phyloP scores from a whole-genome alignment of 2,113 vertebrate genomes.

The Propithecus coquereli region DNA sequence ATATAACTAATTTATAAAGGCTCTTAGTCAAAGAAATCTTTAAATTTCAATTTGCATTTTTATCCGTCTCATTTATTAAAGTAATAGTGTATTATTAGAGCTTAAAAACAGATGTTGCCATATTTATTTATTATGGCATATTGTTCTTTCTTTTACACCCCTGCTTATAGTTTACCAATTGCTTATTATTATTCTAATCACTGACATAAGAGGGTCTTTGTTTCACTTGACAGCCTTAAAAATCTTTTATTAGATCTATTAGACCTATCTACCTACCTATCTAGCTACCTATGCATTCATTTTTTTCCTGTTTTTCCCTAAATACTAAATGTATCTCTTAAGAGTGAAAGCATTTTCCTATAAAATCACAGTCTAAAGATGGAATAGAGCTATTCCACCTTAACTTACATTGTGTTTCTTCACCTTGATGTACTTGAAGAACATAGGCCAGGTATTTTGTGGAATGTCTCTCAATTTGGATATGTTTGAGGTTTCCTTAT shows the following conservation, averaged over 20 bases:
- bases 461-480: not conserved
- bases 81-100: not conserved
- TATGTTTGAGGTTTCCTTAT: not conserved
- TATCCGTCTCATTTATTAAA: not conserved
- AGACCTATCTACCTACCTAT: not conserved
- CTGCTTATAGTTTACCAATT: not conserved
- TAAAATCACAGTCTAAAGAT: not conserved
- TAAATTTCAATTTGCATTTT: not conserved
- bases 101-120: not conserved
- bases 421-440: not conserved
- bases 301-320: not conserved
- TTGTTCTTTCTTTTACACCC: not conserved
- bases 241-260: not conserved
- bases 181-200: not conserved
- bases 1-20: not conserved
- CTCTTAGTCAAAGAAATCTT: not conserved
- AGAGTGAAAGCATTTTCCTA: not conserved
- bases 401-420: not conserved
- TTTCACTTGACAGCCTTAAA: not conserved
- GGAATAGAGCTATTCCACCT: not conserved
- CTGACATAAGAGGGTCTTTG: not conserved
- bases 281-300: not conserved
- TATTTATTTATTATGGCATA: conserved; percentile 17
- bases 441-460: not conserved
- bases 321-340: not conserved